Evolutionary conservation across 2,113 vertebrate species (phyloP), one percentile per base, ranked within the genome.

Genomic region (Trematocara nigrifrons): DNA sequence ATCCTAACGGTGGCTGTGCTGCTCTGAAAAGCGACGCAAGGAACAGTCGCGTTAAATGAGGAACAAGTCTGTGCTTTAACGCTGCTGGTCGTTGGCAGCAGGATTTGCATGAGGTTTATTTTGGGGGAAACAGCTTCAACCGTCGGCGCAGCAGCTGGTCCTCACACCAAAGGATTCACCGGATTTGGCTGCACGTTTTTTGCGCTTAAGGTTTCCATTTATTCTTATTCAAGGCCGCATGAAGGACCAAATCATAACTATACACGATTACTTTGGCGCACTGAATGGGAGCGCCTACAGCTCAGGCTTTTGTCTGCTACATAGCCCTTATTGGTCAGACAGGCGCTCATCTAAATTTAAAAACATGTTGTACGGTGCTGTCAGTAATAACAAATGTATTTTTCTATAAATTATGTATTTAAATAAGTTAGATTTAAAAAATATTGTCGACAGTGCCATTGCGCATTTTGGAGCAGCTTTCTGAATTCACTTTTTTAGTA

Each of bases 61-160:
- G 78, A 79, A 18, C 54, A 35, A 79, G 56, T 3, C 3, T 56
- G 40, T 33, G 12, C 29, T 79, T 59, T 40, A 77, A 81, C 47
- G 64, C 56, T 47, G 20, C 69, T 77, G 20, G 40, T 81, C 47
- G 79, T 80, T 81, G 81, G 47, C 35, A 5, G 13, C 64, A 31
- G 7, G 1, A 88, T 93, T 92, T 93, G 86, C 91, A 90, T 92
- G 38, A 10, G 6, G 64, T 66, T 91, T 92, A 26, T 91, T 92
- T 83, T n/a, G 77, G 87, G 84, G n/a, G 22, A 91, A 92, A 92
- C 87, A 84, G 53, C 7, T 31, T 64, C 59, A 89, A 85, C 84
- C 38, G 86, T 54, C 89, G 20, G 57, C 29, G 40, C 51, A 33
- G 18, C 5, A 33, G 45, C 10, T 76, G 18, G 0, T 22, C 13